Base-by-base conservation (phyloP, 1,140 invertebrate species). In the Physella acuta region DNA sequence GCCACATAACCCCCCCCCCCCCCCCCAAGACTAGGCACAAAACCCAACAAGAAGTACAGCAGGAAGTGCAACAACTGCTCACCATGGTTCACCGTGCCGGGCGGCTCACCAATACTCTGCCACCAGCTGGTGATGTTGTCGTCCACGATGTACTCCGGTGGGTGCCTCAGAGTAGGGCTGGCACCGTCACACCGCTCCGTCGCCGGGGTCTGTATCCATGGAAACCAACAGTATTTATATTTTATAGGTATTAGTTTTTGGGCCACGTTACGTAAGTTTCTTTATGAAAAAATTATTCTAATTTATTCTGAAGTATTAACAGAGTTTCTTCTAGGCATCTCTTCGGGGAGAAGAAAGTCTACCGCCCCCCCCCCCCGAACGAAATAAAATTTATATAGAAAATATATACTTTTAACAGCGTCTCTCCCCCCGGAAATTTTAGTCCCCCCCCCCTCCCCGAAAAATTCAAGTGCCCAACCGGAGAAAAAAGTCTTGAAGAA, bases 81-180 rank as follows among this genome's bases (percentile, higher is more conserved):
- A 44, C 8, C 8, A 44, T 60, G 33, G 36, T 33, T 33, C 3
- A 3, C 37, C 16, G 61, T 24, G 34, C 30, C 26, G 3, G 61
- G 5, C 1, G 5, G n/a, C 16, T 26, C n/a, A 31, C 49, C 49
- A n/a, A 63, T 26, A 31, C 61, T 63, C 39, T 63, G 61, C 61
- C 61, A 63, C 61, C 61, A 63, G 24, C 36, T 33, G 61, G 61
- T 63, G 20, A n/a, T 44, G 44, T 30, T 51, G 1, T 44, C 37
- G 39, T 63, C 61, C 4, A 63, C 24, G 4, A 63, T 63, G 39
- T 39, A 49, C n/a, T 1, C 16, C 1, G 37, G 61, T 16, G 61
- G 61, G n/a, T 63, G 61, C 20, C 33, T 36, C 4, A 49, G 11
- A 49, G 5, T 49, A 14, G 61, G 37, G 30, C 28, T 33, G 20